A percentile compares a stretch with the other conserved stretches of the same genome.
phyloP scores from a whole-genome alignment of 1,140 invertebrate species.

The Drosophila ambigua region DNA sequence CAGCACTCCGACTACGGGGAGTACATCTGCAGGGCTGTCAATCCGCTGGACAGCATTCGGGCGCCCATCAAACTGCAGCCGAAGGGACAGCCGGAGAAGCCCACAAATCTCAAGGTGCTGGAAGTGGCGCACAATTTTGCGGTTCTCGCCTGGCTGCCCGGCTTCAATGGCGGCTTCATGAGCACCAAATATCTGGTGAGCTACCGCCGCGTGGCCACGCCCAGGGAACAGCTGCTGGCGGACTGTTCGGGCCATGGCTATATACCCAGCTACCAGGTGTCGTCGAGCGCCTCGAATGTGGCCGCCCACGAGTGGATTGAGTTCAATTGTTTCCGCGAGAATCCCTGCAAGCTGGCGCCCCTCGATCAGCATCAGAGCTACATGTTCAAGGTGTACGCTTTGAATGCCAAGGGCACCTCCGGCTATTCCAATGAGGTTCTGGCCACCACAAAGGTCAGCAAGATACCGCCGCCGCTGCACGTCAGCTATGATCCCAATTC shows the following conservation, averaged over 20 bases:
- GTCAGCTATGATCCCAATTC: constrained; percentile 92
- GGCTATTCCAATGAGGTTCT: constrained; percentile 92
- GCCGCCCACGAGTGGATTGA: constrained; percentile 89
- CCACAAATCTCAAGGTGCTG: constrained; percentile 88
- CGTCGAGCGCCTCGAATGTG: constrained; percentile 70
- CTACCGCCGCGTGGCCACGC: constrained; percentile 87
- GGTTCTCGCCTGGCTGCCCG: constrained; percentile 91
- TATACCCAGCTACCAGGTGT: constrained; percentile 52
- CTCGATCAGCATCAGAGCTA: constrained; percentile 93
- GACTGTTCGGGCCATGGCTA: constrained; percentile 85
- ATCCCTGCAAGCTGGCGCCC: constrained; percentile 93
- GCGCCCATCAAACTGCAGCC: constrained; percentile 91
- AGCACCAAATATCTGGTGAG: constrained; percentile 93
- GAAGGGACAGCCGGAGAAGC: constrained; percentile 92
- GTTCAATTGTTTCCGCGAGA: constrained; percentile 92
- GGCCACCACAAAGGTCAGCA: constrained; percentile 91
- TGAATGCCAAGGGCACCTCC: constrained; percentile 93
- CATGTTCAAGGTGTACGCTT: constrained; percentile 92
- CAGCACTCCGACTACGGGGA: constrained; percentile 93
- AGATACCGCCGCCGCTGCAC: constrained; percentile 91
- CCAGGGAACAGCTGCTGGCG: constrained; percentile 85
- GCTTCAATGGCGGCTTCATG: constrained; percentile 93
- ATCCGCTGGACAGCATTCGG: constrained; percentile 89
- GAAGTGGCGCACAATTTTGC: constrained; percentile 91
- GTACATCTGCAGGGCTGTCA: constrained; percentile 93